Evolutionary conservation across 2,888 invertebrate genomes (phyloP).

Genomic region (Ichneumoninae sp.): DNA sequence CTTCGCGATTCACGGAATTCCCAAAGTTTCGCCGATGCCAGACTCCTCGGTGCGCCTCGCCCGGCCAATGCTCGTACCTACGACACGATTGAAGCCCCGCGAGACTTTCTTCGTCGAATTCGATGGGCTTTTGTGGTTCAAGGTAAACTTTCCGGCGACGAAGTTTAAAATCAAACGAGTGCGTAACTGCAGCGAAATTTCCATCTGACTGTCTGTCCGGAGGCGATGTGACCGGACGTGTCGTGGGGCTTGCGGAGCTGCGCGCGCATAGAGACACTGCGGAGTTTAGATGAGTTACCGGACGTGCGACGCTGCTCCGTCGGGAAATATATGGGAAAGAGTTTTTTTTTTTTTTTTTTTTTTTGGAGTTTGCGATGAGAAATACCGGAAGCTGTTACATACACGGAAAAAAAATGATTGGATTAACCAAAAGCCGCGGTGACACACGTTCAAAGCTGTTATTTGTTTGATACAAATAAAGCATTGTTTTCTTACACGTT

Average conservation of each 20-base stretch:
- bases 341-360: neutral
- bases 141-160: neutral
- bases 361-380: too few relatives aligned
- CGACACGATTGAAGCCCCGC: constrained; percentile 6
- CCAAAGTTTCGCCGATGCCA: neutral
- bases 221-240: neutral
- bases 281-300: neutral
- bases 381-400: too few relatives aligned
- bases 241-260: neutral
- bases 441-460: too few relatives aligned
- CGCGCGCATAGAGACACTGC: too few relatives aligned
- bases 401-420: too few relatives aligned
- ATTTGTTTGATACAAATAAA: too few relatives aligned
- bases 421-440: too few relatives aligned
- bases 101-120: constrained; percentile 30
- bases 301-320: neutral
- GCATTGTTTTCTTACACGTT: too few relatives aligned
- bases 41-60: constrained; percentile 1
- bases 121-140: neutral
- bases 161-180: constrained; percentile 13
- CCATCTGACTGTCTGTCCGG: neutral
- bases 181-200: neutral
- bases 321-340: neutral
- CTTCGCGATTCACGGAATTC: constrained; percentile 41
- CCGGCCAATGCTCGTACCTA: neutral